Percentiles rank a stretch among this genome's conserved stretches.
phyloP scores from a whole-genome alignment of 2,888 invertebrate species.

The Melikaiella ostensackeni region DNA sequence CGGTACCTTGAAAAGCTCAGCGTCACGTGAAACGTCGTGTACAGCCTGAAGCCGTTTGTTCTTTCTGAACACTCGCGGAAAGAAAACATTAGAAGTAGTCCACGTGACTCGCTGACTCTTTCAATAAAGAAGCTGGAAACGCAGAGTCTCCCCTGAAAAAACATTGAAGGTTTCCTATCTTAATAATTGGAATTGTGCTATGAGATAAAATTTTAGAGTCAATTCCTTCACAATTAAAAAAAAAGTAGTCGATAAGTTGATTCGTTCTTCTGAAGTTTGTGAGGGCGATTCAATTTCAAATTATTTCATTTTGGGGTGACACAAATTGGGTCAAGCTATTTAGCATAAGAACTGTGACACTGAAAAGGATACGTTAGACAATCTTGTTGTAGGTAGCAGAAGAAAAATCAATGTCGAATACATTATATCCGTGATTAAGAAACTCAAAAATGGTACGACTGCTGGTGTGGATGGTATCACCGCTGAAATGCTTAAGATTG shows the following conservation, averaged over 20 bases:
- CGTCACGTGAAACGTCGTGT: slow-evolving; percentile 43
- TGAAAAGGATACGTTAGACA: too few species aligned
- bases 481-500: too few species aligned
- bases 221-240: slow-evolving; percentile 23
- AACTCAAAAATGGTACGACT: too few species aligned
- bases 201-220: background rate
- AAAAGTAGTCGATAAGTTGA: slow-evolving; percentile 26
- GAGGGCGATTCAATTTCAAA: too few species aligned
- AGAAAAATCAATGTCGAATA: too few species aligned
- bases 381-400: too few species aligned
- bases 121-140: slow-evolving; percentile 43
- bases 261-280: slow-evolving; percentile 17
- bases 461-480: too few species aligned
- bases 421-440: too few species aligned
- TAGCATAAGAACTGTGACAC: too few species aligned
- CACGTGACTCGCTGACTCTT: slow-evolving; percentile 46
- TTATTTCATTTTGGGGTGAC: too few species aligned
- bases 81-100: slow-evolving; percentile 41
- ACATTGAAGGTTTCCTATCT: slow-evolving; percentile 30
- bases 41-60: slow-evolving; percentile 43
- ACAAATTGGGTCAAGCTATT: too few species aligned
- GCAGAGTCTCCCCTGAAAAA: slow-evolving; percentile 37
- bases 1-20: slow-evolving; percentile 44
- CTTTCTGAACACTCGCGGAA: slow-evolving; percentile 44
- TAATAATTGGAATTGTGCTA: slow-evolving; percentile 10